phyloP scores from a whole-genome alignment of 2,888 invertebrate genomes.

The Camptogramma bilineatum region DNA sequence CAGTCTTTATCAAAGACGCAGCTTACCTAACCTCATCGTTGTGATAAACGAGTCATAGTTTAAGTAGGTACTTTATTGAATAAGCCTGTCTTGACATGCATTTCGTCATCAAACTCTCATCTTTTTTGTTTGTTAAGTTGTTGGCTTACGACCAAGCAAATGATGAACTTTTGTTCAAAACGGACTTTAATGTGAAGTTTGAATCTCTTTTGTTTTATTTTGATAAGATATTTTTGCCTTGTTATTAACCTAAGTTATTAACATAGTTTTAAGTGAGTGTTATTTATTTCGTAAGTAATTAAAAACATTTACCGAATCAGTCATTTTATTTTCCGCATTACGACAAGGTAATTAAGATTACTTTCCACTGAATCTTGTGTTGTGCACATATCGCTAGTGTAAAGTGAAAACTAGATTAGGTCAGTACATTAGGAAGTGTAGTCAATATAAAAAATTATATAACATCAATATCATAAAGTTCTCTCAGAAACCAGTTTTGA shows the following conservation, averaged over 20 bases:
- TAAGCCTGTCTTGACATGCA: not conserved
- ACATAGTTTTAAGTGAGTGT: conserved; percentile 54
- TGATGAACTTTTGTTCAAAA: not conserved
- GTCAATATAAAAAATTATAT: no score
- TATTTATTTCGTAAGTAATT: conserved; percentile 58
- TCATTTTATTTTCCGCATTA: conserved; percentile 23
- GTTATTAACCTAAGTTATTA: conserved; percentile 59
- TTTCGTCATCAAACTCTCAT: not conserved
- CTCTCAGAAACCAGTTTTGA: no score
- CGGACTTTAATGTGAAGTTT: not conserved
- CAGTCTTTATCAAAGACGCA: conserved; percentile 14
- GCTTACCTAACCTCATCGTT: conserved; percentile 46
- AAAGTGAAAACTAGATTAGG: no score
- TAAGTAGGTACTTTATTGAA: conserved; percentile 13
- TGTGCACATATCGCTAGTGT: no score
- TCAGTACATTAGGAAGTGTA: no score
- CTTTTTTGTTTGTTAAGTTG: not conserved
- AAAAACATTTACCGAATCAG: conserved; percentile 41
- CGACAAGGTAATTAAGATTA: not conserved
- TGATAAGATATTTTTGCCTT: conserved; percentile 60
- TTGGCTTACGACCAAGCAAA: not conserved
- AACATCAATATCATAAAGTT: no score
- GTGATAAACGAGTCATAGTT: conserved; percentile 47
- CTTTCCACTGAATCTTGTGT: conserved; percentile 8
- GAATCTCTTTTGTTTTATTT: conserved; percentile 1